Evolutionary conservation across 2,797 vertebrate genomes (phyloP).

Genomic region (Rhadinocentrus ornatus): DNA sequence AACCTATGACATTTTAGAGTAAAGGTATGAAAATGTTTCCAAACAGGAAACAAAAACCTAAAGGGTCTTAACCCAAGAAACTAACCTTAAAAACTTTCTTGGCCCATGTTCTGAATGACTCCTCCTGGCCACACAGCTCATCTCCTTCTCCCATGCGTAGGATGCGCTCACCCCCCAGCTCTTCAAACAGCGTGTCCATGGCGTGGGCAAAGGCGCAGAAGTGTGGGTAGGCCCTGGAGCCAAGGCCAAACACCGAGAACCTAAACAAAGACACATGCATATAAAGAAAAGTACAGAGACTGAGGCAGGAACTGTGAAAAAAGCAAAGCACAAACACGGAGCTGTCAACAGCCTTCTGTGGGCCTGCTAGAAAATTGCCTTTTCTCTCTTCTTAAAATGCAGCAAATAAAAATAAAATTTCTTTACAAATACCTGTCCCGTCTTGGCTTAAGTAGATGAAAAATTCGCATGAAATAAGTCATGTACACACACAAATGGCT

Average conservation of each 20-base stretch:
- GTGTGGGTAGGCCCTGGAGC: conserved; percentile 96
- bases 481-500: background rate
- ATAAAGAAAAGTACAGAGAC: background rate
- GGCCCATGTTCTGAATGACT: conserved; percentile 98
- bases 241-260: conserved; percentile 97
- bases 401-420: conserved; percentile 10
- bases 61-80: conserved; percentile 19
- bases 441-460: conserved; percentile 7
- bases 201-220: conserved; percentile 99
- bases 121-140: conserved; percentile 97
- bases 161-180: conserved; percentile 97
- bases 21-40: background rate
- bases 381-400: conserved; percentile 10
- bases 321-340: background rate
- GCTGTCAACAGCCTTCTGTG: background rate
- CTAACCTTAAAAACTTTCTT: conserved; percentile 98
- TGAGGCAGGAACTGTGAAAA: conserved; percentile 16
- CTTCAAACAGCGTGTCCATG: conserved; percentile 96
- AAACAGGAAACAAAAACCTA: background rate
- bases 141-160: conserved; percentile 98
- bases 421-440: conserved; percentile 3
- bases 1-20: background rate
- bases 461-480: background rate
- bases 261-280: conserved; percentile 71
- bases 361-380: conserved; percentile 7